Evolutionary conservation across 2,888 invertebrate species (phyloP).

Genomic region (Tetheella fluctuosa): DNA sequence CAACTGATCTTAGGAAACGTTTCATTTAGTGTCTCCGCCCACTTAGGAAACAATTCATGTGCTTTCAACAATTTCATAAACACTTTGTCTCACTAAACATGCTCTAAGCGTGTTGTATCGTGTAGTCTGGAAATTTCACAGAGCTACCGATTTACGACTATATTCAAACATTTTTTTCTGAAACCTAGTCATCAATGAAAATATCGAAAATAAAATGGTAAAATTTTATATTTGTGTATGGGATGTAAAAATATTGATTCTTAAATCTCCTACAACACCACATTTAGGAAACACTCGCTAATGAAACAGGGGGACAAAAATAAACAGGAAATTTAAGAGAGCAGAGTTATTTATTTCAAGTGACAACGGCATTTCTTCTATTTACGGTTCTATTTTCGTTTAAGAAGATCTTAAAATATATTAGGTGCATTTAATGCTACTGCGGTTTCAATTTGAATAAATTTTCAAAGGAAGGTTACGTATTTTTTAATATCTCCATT

Average conservation of each 20-base stretch:
- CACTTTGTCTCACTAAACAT: slow-evolving; percentile 37
- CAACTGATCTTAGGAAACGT: slow-evolving; percentile 70
- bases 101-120: slow-evolving; percentile 40
- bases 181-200: too few relatives aligned
- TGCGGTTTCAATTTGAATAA: background rate
- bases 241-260: slow-evolving; percentile 33
- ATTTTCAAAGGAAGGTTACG: too few relatives aligned
- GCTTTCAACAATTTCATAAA: slow-evolving; percentile 53
- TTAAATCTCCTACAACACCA: slow-evolving; percentile 49
- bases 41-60: slow-evolving; percentile 35
- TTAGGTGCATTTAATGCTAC: slow-evolving; percentile 16
- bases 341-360: slow-evolving; percentile 72
- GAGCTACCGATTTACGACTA: background rate
- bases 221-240: background rate
- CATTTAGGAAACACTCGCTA: slow-evolving; percentile 53
- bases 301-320: slow-evolving; percentile 65
- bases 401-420: slow-evolving; percentile 14
- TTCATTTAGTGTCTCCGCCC: slow-evolving; percentile 56
- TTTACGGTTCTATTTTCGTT: slow-evolving; percentile 64
- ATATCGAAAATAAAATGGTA: too few relatives aligned
- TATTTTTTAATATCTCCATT: background rate
- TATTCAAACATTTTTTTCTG: too few relatives aligned
- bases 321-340: slow-evolving; percentile 76
- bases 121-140: background rate
- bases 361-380: slow-evolving; percentile 70